A percentile compares a stretch with the other conserved stretches of the same genome.
phyloP scores from a whole-genome alignment of 2,113 vertebrate genomes.

The Lucifuga dentata region DNA sequence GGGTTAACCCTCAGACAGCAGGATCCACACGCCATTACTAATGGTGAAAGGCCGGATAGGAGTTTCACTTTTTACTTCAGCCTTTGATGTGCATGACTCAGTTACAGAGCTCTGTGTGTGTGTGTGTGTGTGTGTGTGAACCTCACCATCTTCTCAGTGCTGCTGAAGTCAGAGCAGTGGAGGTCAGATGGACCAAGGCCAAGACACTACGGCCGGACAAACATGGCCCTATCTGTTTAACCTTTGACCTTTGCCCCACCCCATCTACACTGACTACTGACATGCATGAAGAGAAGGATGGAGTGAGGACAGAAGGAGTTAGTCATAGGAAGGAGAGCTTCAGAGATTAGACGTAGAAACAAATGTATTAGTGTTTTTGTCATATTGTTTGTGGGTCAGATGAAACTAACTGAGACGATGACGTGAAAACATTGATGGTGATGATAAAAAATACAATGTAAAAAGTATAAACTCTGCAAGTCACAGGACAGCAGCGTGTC shows the following conservation, averaged over 20 bases:
- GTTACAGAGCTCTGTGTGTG: slow-evolving; percentile 23
- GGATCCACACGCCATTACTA: slow-evolving; percentile 41
- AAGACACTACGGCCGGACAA: slow-evolving; percentile 56
- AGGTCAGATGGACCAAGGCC: slow-evolving; percentile 45
- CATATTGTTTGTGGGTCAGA: too few species aligned
- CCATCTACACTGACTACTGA: slow-evolving; percentile 4
- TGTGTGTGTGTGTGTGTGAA: slow-evolving; percentile 5
- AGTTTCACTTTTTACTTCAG: slow-evolving; percentile 15
- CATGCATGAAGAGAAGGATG: slow-evolving; percentile 1
- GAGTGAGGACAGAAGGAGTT: neutral
- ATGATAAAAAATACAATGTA: neutral
- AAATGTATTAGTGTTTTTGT: neutral
- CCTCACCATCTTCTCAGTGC: neutral
- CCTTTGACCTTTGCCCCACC: slow-evolving; percentile 45
- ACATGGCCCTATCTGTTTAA: slow-evolving; percentile 61
- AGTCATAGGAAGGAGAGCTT: neutral
- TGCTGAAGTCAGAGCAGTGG: slow-evolving; percentile 14
- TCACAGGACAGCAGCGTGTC: neutral
- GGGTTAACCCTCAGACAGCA: slow-evolving; percentile 43
- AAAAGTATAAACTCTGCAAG: neutral
- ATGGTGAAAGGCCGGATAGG: slow-evolving; percentile 13
- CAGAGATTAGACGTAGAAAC: neutral
- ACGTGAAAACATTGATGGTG: neutral
- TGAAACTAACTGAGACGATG: neutral
- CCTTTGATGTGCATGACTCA: slow-evolving; percentile 55